Evolutionary conservation across 1,140 invertebrate genomes (phyloP), one percentile per base, ranked within the genome.

Genomic region (Triops cancriformis): DNA sequence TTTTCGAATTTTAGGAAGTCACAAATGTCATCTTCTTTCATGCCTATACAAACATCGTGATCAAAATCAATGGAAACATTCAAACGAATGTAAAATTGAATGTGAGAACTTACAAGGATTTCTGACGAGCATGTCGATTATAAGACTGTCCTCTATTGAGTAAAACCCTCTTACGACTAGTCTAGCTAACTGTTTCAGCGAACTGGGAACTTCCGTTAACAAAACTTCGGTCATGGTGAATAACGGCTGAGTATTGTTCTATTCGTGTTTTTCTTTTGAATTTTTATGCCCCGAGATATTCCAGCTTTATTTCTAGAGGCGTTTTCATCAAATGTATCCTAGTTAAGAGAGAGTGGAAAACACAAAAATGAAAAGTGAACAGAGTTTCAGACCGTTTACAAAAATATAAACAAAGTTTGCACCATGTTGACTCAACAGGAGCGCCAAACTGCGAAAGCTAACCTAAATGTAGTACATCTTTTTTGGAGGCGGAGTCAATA

Each of bases 1-100:
- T 92, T 88, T 83, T 98, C 96, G 86, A 98, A 98, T 84, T 95
- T 96, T 12, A 98, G 83, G 43, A 98, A 85, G 84, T 97, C 95
- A 82, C 93, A 93, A 75, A 98, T 92, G 84, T 98, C 96, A 83
- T 98, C 96, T 86, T 98, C 97, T 86, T 97, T 98, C 92, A 98
- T 96, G 85, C 92, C 90, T 91, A 77, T 75, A 76, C 79, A 74
- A 28, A 14, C 9, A 5, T 37, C n/a, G 14, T 11, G 26, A 76
- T 5, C 1, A 45, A 27, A 31, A 23, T 37, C 7, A 74, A 27
- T 10, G 11, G 18, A 26, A 12, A 42, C 23, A 28, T 42, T n/a
- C 11, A 72, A 9, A 72, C 23, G 12, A 27, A 73, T 37, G 23
- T 10, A n/a, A 37, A 27, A 73, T 28, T 26, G 28, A 26, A 37